phyloP scores from a whole-genome alignment of 2,888 invertebrate species.

The Chaetoderma sp. region DNA sequence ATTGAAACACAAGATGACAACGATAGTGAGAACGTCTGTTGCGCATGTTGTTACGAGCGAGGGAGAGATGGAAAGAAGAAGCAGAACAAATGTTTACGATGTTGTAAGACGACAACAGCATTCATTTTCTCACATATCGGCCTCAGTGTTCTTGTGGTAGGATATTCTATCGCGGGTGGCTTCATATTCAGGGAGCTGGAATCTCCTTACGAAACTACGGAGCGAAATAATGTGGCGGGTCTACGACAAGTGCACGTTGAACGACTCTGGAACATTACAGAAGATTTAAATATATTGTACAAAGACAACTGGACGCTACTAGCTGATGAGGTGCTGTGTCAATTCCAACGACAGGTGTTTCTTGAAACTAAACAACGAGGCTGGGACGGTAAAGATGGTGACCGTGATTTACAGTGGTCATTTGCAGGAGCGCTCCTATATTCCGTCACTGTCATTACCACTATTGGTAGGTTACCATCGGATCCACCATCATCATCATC shows the following conservation, averaged over 20 bases:
- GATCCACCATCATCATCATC: no score
- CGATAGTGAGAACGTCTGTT: no score
- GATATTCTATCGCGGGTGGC: constrained; percentile 89
- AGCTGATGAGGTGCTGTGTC: constrained; percentile 82
- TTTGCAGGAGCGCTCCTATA: constrained; percentile 87
- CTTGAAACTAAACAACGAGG: constrained; percentile 84
- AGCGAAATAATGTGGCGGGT: constrained; percentile 38
- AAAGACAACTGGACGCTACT: constrained; percentile 89
- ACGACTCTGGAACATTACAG: constrained; percentile 87
- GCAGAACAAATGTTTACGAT: constrained; percentile 31
- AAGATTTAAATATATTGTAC: constrained; percentile 84
- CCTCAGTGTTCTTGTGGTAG: constrained; percentile 89
- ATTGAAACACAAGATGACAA: no score
- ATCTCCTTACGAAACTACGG: constrained; percentile 53
- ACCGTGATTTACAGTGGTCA: constrained; percentile 80
- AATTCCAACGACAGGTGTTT: constrained; percentile 84
- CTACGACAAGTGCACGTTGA: constrained; percentile 41
- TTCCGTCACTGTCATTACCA: constrained; percentile 88
- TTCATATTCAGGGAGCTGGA: constrained; percentile 88
- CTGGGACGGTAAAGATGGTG: constrained; percentile 76
- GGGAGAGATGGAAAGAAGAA: no score
- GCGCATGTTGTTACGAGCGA: no score
- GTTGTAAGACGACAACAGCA: constrained; percentile 78
- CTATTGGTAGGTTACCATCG: constrained; percentile 87
- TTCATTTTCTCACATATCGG: constrained; percentile 97